phyloP scores from a whole-genome alignment of 30 jellyfish, hydroid and myxozoan genomes.

The Rhopilema esculentum region DNA sequence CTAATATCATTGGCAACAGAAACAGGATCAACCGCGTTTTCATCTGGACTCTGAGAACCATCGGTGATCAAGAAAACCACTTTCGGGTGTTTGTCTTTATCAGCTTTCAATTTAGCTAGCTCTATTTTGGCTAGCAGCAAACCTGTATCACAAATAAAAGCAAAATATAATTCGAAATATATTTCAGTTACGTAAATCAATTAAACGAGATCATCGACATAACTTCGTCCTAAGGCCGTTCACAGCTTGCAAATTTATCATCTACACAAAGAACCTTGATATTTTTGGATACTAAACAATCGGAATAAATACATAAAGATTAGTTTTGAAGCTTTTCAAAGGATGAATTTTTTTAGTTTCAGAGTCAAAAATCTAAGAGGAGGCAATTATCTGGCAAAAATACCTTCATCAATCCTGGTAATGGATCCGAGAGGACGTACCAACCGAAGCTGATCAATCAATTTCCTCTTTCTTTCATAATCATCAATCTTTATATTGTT shows the following conservation, averaged over 20 bases:
- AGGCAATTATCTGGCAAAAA: background rate
- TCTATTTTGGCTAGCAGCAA: constrained; percentile 45
- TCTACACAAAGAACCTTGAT: too few relatives aligned
- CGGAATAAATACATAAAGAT: too few relatives aligned
- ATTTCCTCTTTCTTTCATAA: constrained; percentile 5
- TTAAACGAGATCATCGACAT: too few relatives aligned
- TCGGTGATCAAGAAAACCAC: constrained; percentile 64
- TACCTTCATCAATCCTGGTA: constrained; percentile 75
- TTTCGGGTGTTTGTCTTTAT: constrained; percentile 38
- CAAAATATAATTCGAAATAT: background rate
- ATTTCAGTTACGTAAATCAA: background rate
- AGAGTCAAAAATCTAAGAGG: too few relatives aligned
- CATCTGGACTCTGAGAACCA: constrained; percentile 71
- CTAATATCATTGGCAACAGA: constrained; percentile 54
- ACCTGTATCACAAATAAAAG: constrained; percentile 4
- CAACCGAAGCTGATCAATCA: constrained; percentile 18
- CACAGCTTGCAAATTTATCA: too few relatives aligned
- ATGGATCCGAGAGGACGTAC: constrained; percentile 53
- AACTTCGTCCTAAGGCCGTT: too few relatives aligned
- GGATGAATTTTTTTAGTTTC: too few relatives aligned
- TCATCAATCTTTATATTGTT: constrained; percentile 16
- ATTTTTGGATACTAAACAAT: too few relatives aligned
- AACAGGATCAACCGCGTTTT: background rate
- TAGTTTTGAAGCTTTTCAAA: too few relatives aligned
- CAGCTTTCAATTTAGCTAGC: constrained; percentile 7